These are phyloP conservation scores for Mythimna impura DNA, from an alignment of 2,888 invertebrate species.

Conservation along the genomic window DNA sequence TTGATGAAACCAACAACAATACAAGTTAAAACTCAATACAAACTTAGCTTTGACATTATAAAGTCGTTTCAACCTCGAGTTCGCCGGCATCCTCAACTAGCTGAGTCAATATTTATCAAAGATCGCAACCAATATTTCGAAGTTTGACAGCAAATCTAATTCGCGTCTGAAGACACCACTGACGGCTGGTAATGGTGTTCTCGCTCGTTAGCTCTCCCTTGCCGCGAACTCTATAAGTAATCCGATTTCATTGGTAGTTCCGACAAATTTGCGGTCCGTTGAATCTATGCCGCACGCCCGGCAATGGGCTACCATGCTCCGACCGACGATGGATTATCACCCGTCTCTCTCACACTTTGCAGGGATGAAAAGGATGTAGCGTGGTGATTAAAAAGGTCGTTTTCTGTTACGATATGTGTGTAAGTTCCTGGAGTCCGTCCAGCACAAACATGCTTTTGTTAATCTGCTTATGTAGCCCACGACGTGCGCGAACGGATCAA, in stretches of 20 bases:
- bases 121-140: constrained; percentile 65
- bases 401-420: constrained; percentile 74
- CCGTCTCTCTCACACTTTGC: constrained; percentile 68
- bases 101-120: constrained; percentile 63
- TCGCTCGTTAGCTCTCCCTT: constrained; percentile 83
- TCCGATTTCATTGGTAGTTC: constrained; percentile 87
- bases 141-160: constrained; percentile 74
- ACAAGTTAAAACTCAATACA: constrained; percentile 21
- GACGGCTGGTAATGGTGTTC: constrained; percentile 82
- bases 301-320: constrained; percentile 70
- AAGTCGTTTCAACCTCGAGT: constrained; percentile 37
- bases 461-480: constrained; percentile 73
- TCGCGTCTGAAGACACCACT: constrained; percentile 74
- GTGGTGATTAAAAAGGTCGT: constrained; percentile 75
- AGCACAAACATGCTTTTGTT: constrained; percentile 71
- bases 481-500: constrained; percentile 64
- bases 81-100: constrained; percentile 41
- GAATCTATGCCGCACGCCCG: constrained; percentile 75
- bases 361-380: constrained; percentile 65
- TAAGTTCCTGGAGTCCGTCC: constrained; percentile 70
- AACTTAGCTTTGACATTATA: constrained; percentile 29
- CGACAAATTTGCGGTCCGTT: constrained; percentile 88
- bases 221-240: constrained; percentile 81
- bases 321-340: constrained; percentile 75
- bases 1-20: constrained; percentile 6